These are phyloP conservation scores for Ostrea denselamellosa DNA, from an alignment of 1,140 invertebrate genomes.

Conservation along the genomic window DNA sequence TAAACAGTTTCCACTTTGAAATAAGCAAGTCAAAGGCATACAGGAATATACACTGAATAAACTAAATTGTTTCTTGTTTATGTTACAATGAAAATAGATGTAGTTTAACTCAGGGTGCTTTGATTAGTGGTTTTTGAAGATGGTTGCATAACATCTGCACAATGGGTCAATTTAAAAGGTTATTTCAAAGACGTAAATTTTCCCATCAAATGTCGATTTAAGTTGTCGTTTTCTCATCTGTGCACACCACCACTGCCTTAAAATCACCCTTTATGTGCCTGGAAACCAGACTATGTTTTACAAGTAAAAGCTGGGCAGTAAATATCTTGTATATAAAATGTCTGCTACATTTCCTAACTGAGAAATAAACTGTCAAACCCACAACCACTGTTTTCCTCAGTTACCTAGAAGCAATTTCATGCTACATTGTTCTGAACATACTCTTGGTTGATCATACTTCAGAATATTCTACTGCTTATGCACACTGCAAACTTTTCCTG, in stretches of 20 bases:
- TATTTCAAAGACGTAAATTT: conserved; percentile 39
- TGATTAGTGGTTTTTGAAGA: conserved; percentile 24
- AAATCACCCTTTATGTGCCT: conserved; percentile 18
- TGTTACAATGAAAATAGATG: conserved; percentile 35
- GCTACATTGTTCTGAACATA: conserved; percentile 1
- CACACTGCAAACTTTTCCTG: not conserved
- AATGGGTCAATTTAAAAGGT: conserved; percentile 33
- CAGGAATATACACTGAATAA: conserved; percentile 33
- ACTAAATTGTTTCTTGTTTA: conserved; percentile 36
- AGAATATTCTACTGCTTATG: conserved; percentile 9
- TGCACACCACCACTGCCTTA: conserved; percentile 20
- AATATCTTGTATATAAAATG: conserved; percentile 40
- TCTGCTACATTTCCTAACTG: conserved; percentile 32
- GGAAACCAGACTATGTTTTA: conserved; percentile 39
- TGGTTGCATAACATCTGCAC: conserved; percentile 34
- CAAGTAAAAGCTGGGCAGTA: conserved; percentile 28
- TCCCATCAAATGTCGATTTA: conserved; percentile 30
- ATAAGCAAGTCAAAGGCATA: conserved; percentile 33
- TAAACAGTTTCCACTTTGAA: conserved; percentile 38
- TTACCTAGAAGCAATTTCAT: conserved; percentile 39
- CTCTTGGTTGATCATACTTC: not conserved
- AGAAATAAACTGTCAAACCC: conserved; percentile 39
- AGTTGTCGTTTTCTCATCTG: conserved; percentile 15
- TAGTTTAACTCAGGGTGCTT: conserved; percentile 30
- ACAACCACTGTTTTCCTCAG: conserved; percentile 29